phyloP scores from a whole-genome alignment of 2,113 vertebrate genomes.

The Amphilophus citrinellus region DNA sequence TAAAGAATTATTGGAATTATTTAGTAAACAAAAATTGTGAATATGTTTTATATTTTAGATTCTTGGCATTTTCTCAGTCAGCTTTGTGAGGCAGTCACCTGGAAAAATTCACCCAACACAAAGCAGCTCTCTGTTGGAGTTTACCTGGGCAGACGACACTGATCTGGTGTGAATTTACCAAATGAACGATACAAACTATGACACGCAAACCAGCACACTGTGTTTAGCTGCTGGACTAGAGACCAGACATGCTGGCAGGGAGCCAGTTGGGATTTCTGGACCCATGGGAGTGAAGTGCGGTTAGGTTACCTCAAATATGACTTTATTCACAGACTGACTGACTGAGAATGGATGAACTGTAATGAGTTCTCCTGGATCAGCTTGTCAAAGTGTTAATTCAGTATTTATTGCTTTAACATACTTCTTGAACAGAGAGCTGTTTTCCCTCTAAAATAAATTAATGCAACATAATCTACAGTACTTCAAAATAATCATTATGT shows the following conservation, averaged over 20 bases:
- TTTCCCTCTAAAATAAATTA: constrained; percentile 46
- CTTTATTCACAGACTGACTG: background rate
- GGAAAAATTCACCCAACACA: background rate
- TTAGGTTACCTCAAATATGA: background rate
- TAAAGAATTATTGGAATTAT: too few relatives aligned
- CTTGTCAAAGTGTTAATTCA: background rate
- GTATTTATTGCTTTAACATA: constrained; percentile 43
- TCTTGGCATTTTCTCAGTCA: too few relatives aligned
- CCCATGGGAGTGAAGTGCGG: background rate
- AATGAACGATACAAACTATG: background rate
- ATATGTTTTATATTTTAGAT: too few relatives aligned
- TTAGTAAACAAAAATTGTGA: too few relatives aligned
- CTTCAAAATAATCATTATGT: constrained; percentile 57
- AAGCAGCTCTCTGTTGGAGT: background rate
- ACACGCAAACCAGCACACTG: background rate
- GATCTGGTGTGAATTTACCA: background rate
- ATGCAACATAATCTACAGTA: constrained; percentile 46
- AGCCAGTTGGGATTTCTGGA: constrained; percentile 33
- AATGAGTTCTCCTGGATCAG: background rate
- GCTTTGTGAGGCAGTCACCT: too few relatives aligned
- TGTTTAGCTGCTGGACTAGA: constrained; percentile 12
- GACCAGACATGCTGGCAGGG: constrained; percentile 9
- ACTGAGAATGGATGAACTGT: background rate
- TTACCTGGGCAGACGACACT: background rate
- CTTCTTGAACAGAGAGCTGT: constrained; percentile 22